phyloP scores from a whole-genome alignment of 2,797 vertebrate species.

The Eulemur mongoz region DNA sequence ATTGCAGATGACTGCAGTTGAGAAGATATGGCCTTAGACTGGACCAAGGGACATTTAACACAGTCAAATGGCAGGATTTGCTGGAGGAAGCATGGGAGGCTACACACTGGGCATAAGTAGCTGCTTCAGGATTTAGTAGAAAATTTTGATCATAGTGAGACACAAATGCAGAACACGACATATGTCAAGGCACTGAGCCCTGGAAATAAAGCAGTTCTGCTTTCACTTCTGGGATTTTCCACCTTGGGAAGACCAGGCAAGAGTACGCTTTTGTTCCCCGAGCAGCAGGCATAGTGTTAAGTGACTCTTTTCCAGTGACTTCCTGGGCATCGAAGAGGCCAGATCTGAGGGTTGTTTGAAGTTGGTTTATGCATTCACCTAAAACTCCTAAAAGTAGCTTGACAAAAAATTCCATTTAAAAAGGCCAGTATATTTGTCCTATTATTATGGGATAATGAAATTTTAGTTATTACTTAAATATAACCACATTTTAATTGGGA shows the following conservation, averaged over 20 bases:
- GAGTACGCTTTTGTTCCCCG: background rate
- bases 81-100: background rate
- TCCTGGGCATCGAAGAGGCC: background rate
- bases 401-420: background rate
- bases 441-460: background rate
- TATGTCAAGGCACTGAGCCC: too few relatives aligned
- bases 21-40: background rate
- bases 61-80: background rate
- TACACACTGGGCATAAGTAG: background rate
- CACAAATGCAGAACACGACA: background rate
- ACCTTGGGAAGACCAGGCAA: too few relatives aligned
- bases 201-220: background rate
- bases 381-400: background rate
- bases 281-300: background rate
- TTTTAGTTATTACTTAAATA: background rate
- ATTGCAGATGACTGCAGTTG: background rate
- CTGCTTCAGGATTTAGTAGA: too few relatives aligned
- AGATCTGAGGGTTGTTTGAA: background rate
- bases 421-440: background rate
- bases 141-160: background rate
- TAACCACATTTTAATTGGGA: background rate
- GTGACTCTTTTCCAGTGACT: background rate
- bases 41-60: background rate
- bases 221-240: background rate
- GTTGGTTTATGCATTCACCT: background rate